Evolutionary conservation across 2,113 vertebrate genomes (phyloP), one percentile per base, ranked within the genome.

Genomic region (Prionailurus viverrinus): DNA sequence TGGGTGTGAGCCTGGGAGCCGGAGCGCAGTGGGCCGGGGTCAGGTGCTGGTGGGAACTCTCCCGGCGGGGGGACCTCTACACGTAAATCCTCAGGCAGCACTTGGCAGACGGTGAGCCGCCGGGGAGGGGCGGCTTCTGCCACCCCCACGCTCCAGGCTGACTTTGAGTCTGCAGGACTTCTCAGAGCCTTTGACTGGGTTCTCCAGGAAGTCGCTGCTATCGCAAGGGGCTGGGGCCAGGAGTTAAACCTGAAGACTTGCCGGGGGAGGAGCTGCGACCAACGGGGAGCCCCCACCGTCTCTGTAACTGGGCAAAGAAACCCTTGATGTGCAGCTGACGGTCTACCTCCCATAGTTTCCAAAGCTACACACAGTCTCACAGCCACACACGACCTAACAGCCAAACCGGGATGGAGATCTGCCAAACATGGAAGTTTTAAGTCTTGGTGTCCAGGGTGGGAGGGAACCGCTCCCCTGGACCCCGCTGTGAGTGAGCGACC

Each of bases 361-460:
- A 69, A 29, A 74, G 61, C 55, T 87, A 83, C 74, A 87, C 68
- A 85, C 23, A 88, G 58, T 12, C 53, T 51, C 58, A 93, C 36
- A 31, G 55, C 41, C 74, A 73, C 51, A 33, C 5, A 45, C 25
- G 83, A 86, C 21, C 53, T 33, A 74, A 95, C 51, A 81, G 25
- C 31, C 89, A 85, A 84, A 71, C 65, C 31, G 91, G 71, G 91
- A 39, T 45, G 90, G 0, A 78, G 92, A 91, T 33, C 73, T 21
- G 45, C 51, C 91, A 97, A 73, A 71, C 55, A 81, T 45, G 76
- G 78, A 88, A 82, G 78, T 78, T 84, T 94, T 23, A 41, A 55
- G n/a, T 53, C 27, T 63, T 65, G 23, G 58, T 31, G 90, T 31
- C 69, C 53, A 13, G 66, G 84, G 48, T 1, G 12, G 80, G 84